Percentiles rank a stretch among this genome's conserved stretches.
These are phyloP conservation scores for Brachionus angularis DNA, from an alignment of 1,140 invertebrate genomes.

Conservation along the genomic window DNA sequence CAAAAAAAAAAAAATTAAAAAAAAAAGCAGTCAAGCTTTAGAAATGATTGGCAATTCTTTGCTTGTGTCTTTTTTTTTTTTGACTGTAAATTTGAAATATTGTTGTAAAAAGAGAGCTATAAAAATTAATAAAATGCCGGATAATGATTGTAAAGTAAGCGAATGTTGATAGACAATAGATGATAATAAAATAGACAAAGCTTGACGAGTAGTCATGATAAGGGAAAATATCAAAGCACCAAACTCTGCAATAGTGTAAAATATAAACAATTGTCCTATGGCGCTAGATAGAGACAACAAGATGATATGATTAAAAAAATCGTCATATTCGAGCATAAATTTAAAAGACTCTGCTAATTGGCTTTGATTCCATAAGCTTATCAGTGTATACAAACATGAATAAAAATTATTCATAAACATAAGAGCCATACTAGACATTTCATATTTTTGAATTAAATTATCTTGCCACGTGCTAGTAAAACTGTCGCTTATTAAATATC, in stretches of 20 bases:
- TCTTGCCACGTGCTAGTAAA: constrained; percentile 98
- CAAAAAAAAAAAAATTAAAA: too few relatives aligned
- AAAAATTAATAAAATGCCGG: constrained; percentile 36
- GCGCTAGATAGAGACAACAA: constrained; percentile 83
- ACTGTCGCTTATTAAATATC: constrained; percentile 81
- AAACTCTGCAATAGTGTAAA: constrained; percentile 87
- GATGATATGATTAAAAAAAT: constrained; percentile 75
- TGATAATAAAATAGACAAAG: constrained; percentile 22
- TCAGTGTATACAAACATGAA: constrained; percentile 81
- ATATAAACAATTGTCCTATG: constrained; percentile 90
- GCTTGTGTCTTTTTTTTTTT: constrained; percentile 20
- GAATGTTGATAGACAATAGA: constrained; percentile 41
- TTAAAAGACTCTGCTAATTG: constrained; percentile 70
- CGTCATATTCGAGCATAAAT: constrained; percentile 74
- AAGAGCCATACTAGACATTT: constrained; percentile 85
- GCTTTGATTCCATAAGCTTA: constrained; percentile 80
- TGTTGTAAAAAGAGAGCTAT: constrained; percentile 39
- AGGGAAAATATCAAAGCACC: constrained; percentile 88
- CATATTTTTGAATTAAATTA: constrained; percentile 75
- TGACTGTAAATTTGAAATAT: constrained; percentile 21
- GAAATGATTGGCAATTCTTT: too few relatives aligned
- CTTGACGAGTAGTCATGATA: constrained; percentile 92
- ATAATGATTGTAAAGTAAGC: constrained; percentile 1
- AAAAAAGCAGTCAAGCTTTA: too few relatives aligned
- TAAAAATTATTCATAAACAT: constrained; percentile 95